Evolutionary conservation across 2,113 vertebrate genomes (phyloP), one percentile per base, ranked within the genome.

Genomic region (Bucco capensis): DNA sequence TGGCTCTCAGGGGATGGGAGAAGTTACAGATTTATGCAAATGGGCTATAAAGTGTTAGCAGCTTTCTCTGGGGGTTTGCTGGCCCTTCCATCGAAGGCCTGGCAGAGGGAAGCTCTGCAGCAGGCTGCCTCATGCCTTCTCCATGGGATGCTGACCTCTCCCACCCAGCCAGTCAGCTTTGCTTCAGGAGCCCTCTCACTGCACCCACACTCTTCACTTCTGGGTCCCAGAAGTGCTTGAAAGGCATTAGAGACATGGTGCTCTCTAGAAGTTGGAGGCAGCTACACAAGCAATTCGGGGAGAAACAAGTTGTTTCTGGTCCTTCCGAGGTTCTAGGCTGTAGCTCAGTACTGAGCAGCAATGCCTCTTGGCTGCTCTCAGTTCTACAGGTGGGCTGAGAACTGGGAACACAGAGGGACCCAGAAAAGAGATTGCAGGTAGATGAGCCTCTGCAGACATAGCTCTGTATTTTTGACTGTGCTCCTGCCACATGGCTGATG

Each of bases 81-180:
- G 0, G 2, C 14, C 38, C n/a, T 35, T 92, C 40, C 1, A 0
- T 37, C 0, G 3, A 49, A 58, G 40, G 19, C 22, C 24, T n/a
- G 75, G 40, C 9, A 19, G 33, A 12, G 4, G 18, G 17, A 79
- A 9, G 23, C 65, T 71, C 19, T 62, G n/a, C 21, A 37, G 40
- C 1, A 1, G 33, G 3, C 46, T 42, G 47, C 53, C 51, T 67
- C 1, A 1, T 61, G 44, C 49, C 42, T 49, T 0, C 1, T 58
- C 44, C 1, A 3, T 1, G 5, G 31, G 46, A 6, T 17, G 8
- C n/a, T 66, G 33, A 2, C 17, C 23, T 71, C 5, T 58, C 47
- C 51, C 42, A 22, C 19, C 13, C 10, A 10, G 16, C 30, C 31
- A 10, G 60, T 73, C 11, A 3, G 17, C 7, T 61, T 33, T 61